Evolutionary conservation across 2,888 invertebrate genomes (phyloP).

Genomic region (Hydroisotoma schaefferi): DNA sequence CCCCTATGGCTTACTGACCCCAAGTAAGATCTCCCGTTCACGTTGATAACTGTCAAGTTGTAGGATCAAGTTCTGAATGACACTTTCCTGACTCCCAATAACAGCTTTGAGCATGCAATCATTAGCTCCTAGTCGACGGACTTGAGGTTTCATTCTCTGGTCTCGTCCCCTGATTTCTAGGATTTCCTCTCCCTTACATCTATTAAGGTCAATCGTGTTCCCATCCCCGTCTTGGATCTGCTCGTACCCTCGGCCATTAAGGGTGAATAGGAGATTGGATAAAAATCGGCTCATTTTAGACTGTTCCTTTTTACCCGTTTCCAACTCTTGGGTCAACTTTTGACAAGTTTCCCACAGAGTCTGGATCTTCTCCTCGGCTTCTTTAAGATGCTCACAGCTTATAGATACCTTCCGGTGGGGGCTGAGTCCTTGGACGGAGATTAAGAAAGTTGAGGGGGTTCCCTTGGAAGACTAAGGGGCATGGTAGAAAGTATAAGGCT

Average conservation of each 20-base stretch:
- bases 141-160: slow-evolving; percentile 23
- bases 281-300: slow-evolving; percentile 33
- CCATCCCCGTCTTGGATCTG: slow-evolving; percentile 41
- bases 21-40: slow-evolving; percentile 24
- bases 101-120: slow-evolving; percentile 38
- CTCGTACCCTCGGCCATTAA: slow-evolving; percentile 43
- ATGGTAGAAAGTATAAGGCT: too few relatives aligned
- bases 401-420: slow-evolving; percentile 30
- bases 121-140: slow-evolving; percentile 18
- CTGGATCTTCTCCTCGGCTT: slow-evolving; percentile 19
- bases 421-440: slow-evolving; percentile 14
- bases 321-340: slow-evolving; percentile 24
- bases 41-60: slow-evolving; percentile 26
- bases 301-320: slow-evolving; percentile 29
- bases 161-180: slow-evolving; percentile 41
- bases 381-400: slow-evolving; percentile 27
- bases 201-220: slow-evolving; percentile 36
- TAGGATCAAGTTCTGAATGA: slow-evolving; percentile 26
- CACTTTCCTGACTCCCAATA: slow-evolving; percentile 39
- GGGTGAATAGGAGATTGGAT: slow-evolving; percentile 39
- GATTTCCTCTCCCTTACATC: slow-evolving; percentile 40
- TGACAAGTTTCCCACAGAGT: background rate
- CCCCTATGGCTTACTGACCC: slow-evolving; percentile 12
- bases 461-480: too few relatives aligned
- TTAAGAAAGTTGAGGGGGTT: background rate